These are phyloP conservation scores for Micrasema longulum DNA, from an alignment of 1,140 invertebrate species.

Conservation along the genomic window DNA sequence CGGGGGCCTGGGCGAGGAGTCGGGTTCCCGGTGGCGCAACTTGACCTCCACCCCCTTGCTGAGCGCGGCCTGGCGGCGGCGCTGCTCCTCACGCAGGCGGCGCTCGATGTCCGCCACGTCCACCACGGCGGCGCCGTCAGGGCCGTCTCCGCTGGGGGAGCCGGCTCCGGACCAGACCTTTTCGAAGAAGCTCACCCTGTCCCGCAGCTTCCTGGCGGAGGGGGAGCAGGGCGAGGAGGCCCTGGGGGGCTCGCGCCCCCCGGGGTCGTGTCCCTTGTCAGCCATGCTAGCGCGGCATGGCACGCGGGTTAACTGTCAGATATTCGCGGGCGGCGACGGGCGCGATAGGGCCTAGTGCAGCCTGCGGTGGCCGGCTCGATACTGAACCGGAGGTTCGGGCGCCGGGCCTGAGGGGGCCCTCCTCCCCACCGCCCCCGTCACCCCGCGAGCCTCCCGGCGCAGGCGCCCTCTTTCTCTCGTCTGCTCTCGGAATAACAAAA, in stretches of 20 bases:
- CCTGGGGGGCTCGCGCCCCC: slow-evolving; percentile 54
- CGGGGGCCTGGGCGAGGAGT: slow-evolving; percentile 70
- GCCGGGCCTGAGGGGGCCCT: slow-evolving; percentile 34
- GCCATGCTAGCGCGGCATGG: slow-evolving; percentile 38
- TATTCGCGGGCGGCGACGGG: slow-evolving; percentile 5
- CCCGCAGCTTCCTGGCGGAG: slow-evolving; percentile 70
- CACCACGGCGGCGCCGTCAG: slow-evolving; percentile 59
- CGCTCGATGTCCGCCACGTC: slow-evolving; percentile 73
- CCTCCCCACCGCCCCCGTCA: slow-evolving; percentile 22
- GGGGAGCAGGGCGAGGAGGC: slow-evolving; percentile 66
- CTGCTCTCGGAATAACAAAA: slow-evolving; percentile 12
- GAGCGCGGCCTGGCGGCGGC: slow-evolving; percentile 65
- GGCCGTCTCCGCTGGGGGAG: slow-evolving; percentile 60
- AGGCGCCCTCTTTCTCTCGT: slow-evolving; percentile 40
- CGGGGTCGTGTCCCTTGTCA: slow-evolving; percentile 42
- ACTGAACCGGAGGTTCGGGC: slow-evolving; percentile 57
- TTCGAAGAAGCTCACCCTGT: slow-evolving; percentile 82
- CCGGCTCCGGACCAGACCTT: slow-evolving; percentile 75
- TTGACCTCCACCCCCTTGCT: slow-evolving; percentile 70
- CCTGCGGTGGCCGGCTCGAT: slow-evolving; percentile 67
- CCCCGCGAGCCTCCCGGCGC: slow-evolving; percentile 18
- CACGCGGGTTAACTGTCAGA: slow-evolving; percentile 39
- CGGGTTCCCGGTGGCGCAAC: slow-evolving; percentile 63
- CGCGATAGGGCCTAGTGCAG: slow-evolving; percentile 51
- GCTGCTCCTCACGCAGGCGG: slow-evolving; percentile 69